Evolutionary conservation across 2,113 vertebrate genomes (phyloP), one percentile per base, ranked within the genome.

Genomic region (Pogona vitticeps): DNA sequence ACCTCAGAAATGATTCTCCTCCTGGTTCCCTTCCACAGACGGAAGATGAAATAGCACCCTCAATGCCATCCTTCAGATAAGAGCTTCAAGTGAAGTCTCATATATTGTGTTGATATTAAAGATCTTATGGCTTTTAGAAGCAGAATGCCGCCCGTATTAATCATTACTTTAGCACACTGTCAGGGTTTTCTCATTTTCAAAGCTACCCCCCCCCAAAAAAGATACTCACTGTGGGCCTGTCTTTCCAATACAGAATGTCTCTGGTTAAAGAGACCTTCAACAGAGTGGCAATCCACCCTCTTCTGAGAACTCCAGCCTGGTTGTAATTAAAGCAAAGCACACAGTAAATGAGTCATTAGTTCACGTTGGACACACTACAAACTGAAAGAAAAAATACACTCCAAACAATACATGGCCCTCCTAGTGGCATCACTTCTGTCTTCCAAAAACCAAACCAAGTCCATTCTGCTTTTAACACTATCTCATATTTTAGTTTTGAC

Each of bases 31-130:
- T 61, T 91, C 85, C 40, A 82, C 88, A 42, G 46, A 71, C 89
- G 40, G 88, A 85, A 85, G 28, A 85, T 93, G 92, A 95, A 94
- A 93, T 72, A 90, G 83, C 58, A 36, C 59, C 85, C 63, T 75
- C 85, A 40, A 88, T 72, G 81, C 78, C 76, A 91, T 82, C 84
- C 90, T 90, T 86, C 86, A 63, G 68, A 92, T 88, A 92, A 94
- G 88, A 90, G 83, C 86, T 93, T 94, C 93, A 92, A 40, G 71
- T 0, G 83, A 89, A 67, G 72, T 88, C 87, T 91, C 87, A 81
- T 92, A 81, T 88, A 88, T 83, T 92, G 87, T 80, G 86, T 71
- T 91, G 88, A 75, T 80, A 90, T 90, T 91, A 85, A 88, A 91
- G 73, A 91, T 76, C 52, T 90, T 88, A 26, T 40, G 85, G 90